Evolutionary conservation across 2,113 vertebrate genomes (phyloP).

Genomic region (Chaetodon trifascialis): DNA sequence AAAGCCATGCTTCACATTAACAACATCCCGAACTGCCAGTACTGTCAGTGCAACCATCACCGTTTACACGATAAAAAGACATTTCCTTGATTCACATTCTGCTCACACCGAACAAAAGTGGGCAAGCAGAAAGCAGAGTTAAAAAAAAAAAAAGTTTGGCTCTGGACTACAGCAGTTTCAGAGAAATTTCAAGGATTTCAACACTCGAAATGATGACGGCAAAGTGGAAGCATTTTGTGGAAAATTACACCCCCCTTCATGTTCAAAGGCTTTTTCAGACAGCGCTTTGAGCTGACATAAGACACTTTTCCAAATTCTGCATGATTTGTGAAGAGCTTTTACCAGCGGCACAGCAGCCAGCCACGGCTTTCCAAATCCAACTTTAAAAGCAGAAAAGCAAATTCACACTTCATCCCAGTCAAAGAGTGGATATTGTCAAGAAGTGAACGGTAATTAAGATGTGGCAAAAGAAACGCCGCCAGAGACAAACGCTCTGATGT

Average conservation of each 20-base stretch:
- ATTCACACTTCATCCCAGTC: background rate
- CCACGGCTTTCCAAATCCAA: background rate
- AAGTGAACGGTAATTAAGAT: conserved; percentile 1
- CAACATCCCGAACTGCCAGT: conserved; percentile 3
- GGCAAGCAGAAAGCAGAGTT: background rate
- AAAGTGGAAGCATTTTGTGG: conserved; percentile 38
- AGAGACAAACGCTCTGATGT: conserved; percentile 6
- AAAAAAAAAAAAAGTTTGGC: conserved; percentile 1
- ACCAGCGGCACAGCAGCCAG: conserved; percentile 22
- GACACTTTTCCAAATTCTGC: conserved; percentile 39
- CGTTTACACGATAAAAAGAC: conserved; percentile 33
- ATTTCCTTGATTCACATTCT: conserved; percentile 9
- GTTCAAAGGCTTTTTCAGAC: conserved; percentile 41
- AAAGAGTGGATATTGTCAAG: conserved; percentile 7
- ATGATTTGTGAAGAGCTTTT: conserved; percentile 45
- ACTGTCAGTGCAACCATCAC: conserved; percentile 9
- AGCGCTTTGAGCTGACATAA: conserved; percentile 35
- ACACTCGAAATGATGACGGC: conserved; percentile 37
- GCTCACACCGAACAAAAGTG: conserved; percentile 14
- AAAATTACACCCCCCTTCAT: conserved; percentile 24
- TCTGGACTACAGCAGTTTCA: conserved; percentile 31
- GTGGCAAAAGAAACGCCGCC: background rate
- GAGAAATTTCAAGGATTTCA: conserved; percentile 45
- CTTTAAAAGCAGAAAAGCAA: background rate
- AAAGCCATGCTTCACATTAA: conserved; percentile 37